Base-by-base conservation (phyloP, 2,888 invertebrate species). In the Seira musarum region DNA sequence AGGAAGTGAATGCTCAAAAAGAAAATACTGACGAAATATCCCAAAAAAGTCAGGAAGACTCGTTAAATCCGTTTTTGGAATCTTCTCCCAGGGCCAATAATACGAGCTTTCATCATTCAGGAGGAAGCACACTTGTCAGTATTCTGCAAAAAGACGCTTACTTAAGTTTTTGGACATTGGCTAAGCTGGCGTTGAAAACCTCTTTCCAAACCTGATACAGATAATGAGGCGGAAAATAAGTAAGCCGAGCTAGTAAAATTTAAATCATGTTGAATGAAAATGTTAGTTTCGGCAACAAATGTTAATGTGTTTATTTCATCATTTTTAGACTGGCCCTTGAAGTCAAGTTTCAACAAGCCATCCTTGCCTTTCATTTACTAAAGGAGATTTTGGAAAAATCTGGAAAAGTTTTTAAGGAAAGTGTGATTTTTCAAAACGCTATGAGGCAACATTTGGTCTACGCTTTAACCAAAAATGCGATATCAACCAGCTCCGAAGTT, bases 391-490 rank as follows among this genome's bases (percentile, higher is more conserved):
- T 99, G 65, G 98, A 99, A 91, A 98, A 96, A 89, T 97, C 98
- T 72, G 98, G 99, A 0, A 96, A 96, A 15, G 95, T 97, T 46
- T 96, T 99, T 89, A 93, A 96, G 83, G 96, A 97, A 40, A 98
- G 98, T 90, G 96, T 97, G 87, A 97, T 98, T 95, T 99, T 99
- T 88, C 95, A 98, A 72, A 97, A 97, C 87, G 98, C 98, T 80
- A 98, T 99, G 84, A 98, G 98, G 88, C 98, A 98, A 89, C 98
- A 98, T 89, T 91, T 99, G 17, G 99, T 99, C 90, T 98, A 99
- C 6, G 98, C 99, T 0, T 89, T 99, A 65, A 97, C 97, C 1
- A 98, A 98, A 88, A 99, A 99, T 89, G 99, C 99, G 0, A 98
- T 98, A 22, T 98, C 98, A 83, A 94, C 97, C 22, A 96, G 98